phyloP scores from a whole-genome alignment of 2,888 invertebrate genomes.

The Diabrotica balteata region DNA sequence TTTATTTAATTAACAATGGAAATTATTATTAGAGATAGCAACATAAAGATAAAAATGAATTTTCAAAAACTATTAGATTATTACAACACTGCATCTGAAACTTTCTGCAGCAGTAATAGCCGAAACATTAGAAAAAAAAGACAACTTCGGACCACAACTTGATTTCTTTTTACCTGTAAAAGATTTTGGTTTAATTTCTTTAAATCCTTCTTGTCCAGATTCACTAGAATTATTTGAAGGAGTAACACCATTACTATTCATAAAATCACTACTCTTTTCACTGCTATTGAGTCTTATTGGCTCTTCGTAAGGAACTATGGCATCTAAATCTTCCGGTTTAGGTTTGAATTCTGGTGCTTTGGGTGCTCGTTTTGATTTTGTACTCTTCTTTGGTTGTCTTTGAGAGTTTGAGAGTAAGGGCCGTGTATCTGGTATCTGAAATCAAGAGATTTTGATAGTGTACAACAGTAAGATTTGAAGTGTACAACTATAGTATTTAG shows the following conservation, averaged over 20 bases:
- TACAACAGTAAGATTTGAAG: too few species aligned
- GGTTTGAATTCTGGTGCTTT: slow-evolving; percentile 58
- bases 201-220: slow-evolving; percentile 54
- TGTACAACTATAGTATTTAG: too few species aligned
- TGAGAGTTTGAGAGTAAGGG: slow-evolving; percentile 55
- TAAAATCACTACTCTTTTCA: neutral
- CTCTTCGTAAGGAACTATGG: slow-evolving; percentile 59
- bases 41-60: too few species aligned
- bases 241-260: slow-evolving; percentile 6
- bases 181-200: slow-evolving; percentile 66
- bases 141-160: too few species aligned
- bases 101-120: too few species aligned
- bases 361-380: slow-evolving; percentile 66
- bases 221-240: slow-evolving; percentile 9
- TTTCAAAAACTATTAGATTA: too few species aligned
- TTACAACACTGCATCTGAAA: too few species aligned
- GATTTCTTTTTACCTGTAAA: slow-evolving; percentile 50
- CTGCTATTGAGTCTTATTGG: slow-evolving; percentile 38
- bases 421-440: slow-evolving; percentile 47
- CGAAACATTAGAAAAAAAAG: too few species aligned
- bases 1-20: too few species aligned
- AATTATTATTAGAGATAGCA: too few species aligned
- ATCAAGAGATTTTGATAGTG: neutral
- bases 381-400: slow-evolving; percentile 66
- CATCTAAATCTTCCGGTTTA: slow-evolving; percentile 54